Percentiles rank a stretch among this genome's conserved stretches.
phyloP scores from a whole-genome alignment of 2,113 vertebrate species.

The Notothenia coriiceps region DNA sequence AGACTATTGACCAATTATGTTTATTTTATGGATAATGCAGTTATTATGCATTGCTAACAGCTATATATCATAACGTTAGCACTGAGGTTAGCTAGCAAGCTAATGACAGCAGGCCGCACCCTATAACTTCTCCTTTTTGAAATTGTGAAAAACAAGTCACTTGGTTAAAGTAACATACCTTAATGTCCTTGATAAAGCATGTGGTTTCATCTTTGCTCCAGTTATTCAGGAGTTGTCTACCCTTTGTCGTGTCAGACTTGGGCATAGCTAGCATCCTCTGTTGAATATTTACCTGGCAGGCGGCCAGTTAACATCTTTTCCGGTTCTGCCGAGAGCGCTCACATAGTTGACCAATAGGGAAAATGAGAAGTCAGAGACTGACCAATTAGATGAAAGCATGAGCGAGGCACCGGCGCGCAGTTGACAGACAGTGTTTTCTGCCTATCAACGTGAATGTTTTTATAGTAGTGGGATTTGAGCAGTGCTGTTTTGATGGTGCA shows the following conservation, averaged over 20 bases:
- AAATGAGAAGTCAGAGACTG: not conserved
- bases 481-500: not conserved
- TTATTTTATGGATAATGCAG: constrained; percentile 10
- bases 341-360: constrained; percentile 60
- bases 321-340: constrained; percentile 43
- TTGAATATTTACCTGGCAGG: constrained; percentile 76
- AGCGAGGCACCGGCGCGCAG: no score
- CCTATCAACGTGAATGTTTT: constrained; percentile 55
- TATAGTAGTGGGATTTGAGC: not conserved
- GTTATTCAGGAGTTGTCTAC: constrained; percentile 54
- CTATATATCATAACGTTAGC: constrained; percentile 56
- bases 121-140: constrained; percentile 42
- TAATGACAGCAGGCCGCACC: constrained; percentile 77
- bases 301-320: constrained; percentile 65
- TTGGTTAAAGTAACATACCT: constrained; percentile 48
- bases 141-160: constrained; percentile 15
- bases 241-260: constrained; percentile 51
- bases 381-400: constrained; percentile 53
- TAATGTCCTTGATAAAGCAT: constrained; percentile 20
- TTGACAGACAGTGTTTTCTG: constrained; percentile 8
- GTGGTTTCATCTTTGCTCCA: constrained; percentile 76
- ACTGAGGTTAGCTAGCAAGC: constrained; percentile 47
- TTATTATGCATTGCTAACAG: constrained; percentile 18
- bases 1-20: not conserved
- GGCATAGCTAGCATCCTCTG: constrained; percentile 67